Evolutionary conservation across 2,888 invertebrate species (phyloP), one percentile per base, ranked within the genome.

Genomic region (Harpagoxenus sublaevis): DNA sequence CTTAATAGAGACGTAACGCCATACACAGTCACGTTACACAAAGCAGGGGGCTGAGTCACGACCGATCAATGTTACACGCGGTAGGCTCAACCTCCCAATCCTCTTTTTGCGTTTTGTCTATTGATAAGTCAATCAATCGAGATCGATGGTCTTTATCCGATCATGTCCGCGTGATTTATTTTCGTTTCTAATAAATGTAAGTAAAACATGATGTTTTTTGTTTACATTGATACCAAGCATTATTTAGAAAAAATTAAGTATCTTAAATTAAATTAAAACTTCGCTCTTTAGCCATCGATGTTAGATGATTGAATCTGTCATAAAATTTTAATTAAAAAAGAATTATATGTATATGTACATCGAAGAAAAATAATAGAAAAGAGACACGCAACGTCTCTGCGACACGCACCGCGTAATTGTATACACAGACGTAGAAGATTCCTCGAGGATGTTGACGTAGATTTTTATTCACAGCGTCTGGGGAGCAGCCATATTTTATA

Each of bases 31-130:
- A 71, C 81, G 81, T 71, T 81, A 81, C 84, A 81, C 88, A 90
- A 87, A 88, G 89, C 92, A 92, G 88, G 89, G 88, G 86, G 90
- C 86, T 88, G 91, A 81, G 89, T 90, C 90, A 88, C 78, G 89
- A 87, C 74, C 84, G 87, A 85, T 87, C 85, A 88, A 84, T 83
- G 84, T 88, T 84, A 53, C 74, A 82, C 84, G 60, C 71, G 79
- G 60, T 62, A 73, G 71, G 45, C 42, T 68, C 78, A 68, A 62
- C 39, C 71, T 79, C 35, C 60, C 18, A 48, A 71, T 39, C 35
- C 18, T n/a, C 39, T 68, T 81, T 79, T 51, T 51, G 42, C 31
- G 18, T 68, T 53, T 39, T 48, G 48, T 39, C 48, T 81, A 73
- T 73, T 81, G 73, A 71, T 48, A 71, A 81, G 62, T 71, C 79